Evolutionary conservation across 2,797 vertebrate genomes (phyloP), one percentile per base, ranked within the genome.

Genomic region (Miichthys miiuy): DNA sequence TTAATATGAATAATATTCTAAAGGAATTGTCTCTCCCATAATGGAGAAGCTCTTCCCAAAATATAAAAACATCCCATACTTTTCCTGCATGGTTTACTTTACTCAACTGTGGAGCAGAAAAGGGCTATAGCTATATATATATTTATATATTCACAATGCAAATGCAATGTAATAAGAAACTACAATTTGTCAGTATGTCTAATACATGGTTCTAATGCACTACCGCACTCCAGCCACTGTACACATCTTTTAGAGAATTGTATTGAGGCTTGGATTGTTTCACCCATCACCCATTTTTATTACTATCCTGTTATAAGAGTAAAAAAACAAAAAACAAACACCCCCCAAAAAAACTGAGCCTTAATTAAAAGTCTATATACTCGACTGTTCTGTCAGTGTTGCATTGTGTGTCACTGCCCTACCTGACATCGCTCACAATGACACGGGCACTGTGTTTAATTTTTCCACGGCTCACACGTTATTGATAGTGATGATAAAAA

Each of bases 401-500:
- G 47, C 55, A 21, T 64, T 52, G 68, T 38, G 72, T 87, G 77
- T 73, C 70, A 58, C 41, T 80, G 81, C 70, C 48, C 76, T 75
- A 72, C 79, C 83, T 80, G 83, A 62, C 38, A 20, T 51, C 44
- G 63, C 75, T 75, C 73, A 41, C 68, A 57, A 16, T 52, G 80
- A 72, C 48, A 52, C 54, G 18, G 70, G 16, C 66, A 70, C 68
- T 20, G 51, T 50, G 77, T 72, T 86, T 82, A 81, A 82, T 91
- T 89, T 85, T 58, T 80, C 66, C 72, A 55, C 55, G 0, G 72
- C 72, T 55, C 47, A 23, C 68, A 38, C 61, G 20, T 88, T 90
- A 90, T 90, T 91, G 86, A 90, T 91, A 86, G 88, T 76, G 85
- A 88, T 75, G 88, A 91, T 92, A 88, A 90, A 93, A 93, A 83